Conservation (phyloP, 2,888 invertebrate species). For the Ochlodes sylvanus region DNA sequence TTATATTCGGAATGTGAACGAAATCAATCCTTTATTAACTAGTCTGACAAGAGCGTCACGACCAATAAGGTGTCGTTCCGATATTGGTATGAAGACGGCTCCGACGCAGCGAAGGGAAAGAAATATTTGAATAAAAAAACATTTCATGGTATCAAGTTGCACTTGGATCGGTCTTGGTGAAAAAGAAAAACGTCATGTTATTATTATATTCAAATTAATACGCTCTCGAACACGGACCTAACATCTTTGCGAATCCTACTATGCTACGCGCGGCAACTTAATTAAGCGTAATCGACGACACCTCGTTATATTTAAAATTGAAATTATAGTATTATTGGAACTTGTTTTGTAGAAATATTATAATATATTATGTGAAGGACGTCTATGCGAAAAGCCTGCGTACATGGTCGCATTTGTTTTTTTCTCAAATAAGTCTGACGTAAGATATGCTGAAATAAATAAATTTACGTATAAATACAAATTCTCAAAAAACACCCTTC, state of each 20-base stretch:
- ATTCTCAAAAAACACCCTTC: no score
- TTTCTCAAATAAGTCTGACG: no score
- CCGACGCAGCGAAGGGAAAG: conserved; percentile 39
- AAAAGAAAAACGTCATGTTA: conserved; percentile 10
- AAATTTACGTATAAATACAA: no score
- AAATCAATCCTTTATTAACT: conserved; percentile 45
- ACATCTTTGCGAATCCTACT: conserved; percentile 10
- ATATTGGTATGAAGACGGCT: conserved; percentile 42
- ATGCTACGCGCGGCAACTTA: conserved; percentile 22
- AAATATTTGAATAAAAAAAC: conserved; percentile 38
- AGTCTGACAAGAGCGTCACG: conserved; percentile 48
- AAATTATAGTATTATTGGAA: conserved; percentile 13
- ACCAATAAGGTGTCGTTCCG: conserved; percentile 43
- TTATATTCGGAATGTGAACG: conserved; percentile 48
- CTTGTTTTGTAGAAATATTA: conserved; percentile 15
- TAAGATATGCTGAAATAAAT: no score
- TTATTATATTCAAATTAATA: conserved; percentile 10
- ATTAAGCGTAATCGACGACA: conserved; percentile 27
- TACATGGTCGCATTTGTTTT: no score
- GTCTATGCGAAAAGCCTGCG: no score
- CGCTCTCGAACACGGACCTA: conserved; percentile 4
- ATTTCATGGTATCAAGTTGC: conserved; percentile 9
- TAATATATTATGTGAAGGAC: background rate
- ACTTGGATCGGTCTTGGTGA: background rate
- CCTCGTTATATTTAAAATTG: conserved; percentile 15